A percentile compares a stretch with the other conserved stretches of the same genome.
Conservation (phyloP, 2,888 invertebrate species). For the Caenorhabditis doughertyi region DNA sequence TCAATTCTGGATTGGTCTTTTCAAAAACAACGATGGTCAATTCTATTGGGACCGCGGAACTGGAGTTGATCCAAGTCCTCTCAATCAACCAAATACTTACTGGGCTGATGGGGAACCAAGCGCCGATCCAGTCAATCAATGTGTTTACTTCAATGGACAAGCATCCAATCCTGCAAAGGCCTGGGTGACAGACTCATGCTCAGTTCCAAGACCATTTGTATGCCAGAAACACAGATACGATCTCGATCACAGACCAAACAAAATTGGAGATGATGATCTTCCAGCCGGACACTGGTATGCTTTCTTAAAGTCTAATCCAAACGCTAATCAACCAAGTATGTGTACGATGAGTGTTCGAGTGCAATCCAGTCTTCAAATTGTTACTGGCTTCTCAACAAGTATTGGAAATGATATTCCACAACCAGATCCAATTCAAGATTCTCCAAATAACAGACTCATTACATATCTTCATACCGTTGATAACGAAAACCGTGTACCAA, state of each 20-base stretch:
- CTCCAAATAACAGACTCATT: conserved; percentile 66
- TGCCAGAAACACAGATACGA: conserved; percentile 77
- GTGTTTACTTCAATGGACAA: conserved; percentile 64
- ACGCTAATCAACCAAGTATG: neutral
- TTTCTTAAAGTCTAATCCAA: conserved; percentile 55
- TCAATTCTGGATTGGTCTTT: conserved; percentile 71
- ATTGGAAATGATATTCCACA: conserved; percentile 66
- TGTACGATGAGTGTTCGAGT: conserved; percentile 67
- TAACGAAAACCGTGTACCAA: conserved; percentile 58
- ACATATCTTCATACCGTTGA: conserved; percentile 66
- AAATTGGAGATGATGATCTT: conserved; percentile 68
- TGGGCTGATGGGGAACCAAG: conserved; percentile 63
- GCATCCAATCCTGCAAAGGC: conserved; percentile 41
- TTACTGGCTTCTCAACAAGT: conserved; percentile 69
- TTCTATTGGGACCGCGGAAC: conserved; percentile 69
- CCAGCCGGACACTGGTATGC: conserved; percentile 75
- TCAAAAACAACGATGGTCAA: conserved; percentile 43
- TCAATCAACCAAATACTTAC: conserved; percentile 59
- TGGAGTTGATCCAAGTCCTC: conserved; percentile 11
- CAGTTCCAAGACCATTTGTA: conserved; percentile 61
- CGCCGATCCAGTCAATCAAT: conserved; percentile 61
- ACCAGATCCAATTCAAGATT: conserved; percentile 67
- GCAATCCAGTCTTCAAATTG: conserved; percentile 73
- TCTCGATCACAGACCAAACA: conserved; percentile 60
- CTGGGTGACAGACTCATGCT: conserved; percentile 69